Conservation (phyloP, 2,113 vertebrate genomes). For the Sorex araneus region DNA sequence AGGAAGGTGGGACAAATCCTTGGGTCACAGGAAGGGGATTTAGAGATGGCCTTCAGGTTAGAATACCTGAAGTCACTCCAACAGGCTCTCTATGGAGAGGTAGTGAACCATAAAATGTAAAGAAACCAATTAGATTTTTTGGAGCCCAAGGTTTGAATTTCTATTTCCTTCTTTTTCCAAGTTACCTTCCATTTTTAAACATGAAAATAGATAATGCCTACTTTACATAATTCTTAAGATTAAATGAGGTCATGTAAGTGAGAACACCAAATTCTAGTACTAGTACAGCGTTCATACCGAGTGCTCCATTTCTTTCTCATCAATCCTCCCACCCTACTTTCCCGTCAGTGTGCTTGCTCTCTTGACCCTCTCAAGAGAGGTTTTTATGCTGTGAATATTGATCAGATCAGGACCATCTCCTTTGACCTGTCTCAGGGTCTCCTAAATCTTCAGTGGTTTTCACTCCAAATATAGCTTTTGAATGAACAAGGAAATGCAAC, state of each 20-base stretch:
- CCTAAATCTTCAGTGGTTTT: conserved; percentile 48
- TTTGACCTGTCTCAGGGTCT: conserved; percentile 58
- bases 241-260: background rate
- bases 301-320: background rate
- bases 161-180: background rate
- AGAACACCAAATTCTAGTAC: background rate
- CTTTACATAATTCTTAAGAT: conserved; percentile 37
- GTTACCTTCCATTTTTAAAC: conserved; percentile 18
- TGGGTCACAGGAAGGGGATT: background rate
- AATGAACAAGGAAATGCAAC: conserved; percentile 74
- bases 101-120: background rate
- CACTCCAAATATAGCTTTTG: conserved; percentile 75
- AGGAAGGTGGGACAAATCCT: background rate
- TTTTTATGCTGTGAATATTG: conserved; percentile 45
- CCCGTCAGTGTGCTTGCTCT: background rate
- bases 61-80: background rate
- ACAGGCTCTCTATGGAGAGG: background rate
- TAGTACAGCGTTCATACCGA: background rate
- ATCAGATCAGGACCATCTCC: conserved; percentile 32
- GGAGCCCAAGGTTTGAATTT: background rate
- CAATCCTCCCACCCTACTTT: background rate
- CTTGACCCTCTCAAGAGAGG: conserved; percentile 11
- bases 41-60: background rate
- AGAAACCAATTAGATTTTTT: background rate
- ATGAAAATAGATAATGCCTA: background rate